Evolutionary conservation across 2,113 vertebrate genomes (phyloP), one percentile per base, ranked within the genome.

Genomic region (Onychostruthus taczanowskii): DNA sequence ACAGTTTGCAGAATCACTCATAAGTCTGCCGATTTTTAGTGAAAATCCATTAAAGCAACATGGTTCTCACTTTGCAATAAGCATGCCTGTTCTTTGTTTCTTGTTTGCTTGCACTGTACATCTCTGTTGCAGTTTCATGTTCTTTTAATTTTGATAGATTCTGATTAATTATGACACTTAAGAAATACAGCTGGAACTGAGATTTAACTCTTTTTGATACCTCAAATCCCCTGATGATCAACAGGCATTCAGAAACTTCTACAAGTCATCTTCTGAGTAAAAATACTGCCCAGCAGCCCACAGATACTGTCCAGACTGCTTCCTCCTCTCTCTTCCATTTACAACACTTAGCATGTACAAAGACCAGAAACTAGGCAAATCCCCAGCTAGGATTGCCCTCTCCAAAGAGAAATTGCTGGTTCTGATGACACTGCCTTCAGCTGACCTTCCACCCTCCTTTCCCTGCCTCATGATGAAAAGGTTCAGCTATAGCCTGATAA

Each of bases 271-370:
- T 84, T 88, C 53, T 49, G 76, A 78, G 61, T 47, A 66, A 92
- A 96, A 92, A 81, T 77, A 90, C n/a, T 72, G 18, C 64, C 61
- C 44, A 33, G 47, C 6, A 1, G 6, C 72, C 72, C 90, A 78
- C 27, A 92, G 90, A 96, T 67, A 77, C 76, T 95, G 55, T 90
- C 75, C 93, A 95, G 92, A 77, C 30, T 78, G 35, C 56, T 58
- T 84, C 58, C 44, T 70, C 31, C 23, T 28, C 79, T 90, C 66
- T 66, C 21, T 90, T 93, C 59, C 75, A 67, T 89, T 88, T 95
- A 74, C 22, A 74, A 35, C 13, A 47, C 10, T 74, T 37, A 86
- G 13, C 8, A 0, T 19, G 41, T 80, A 85, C 88, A 86, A 72
- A 93, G 46, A 86, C 61, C 90, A 96, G 84, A 90, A 91, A 77